Conservation (phyloP, 53 echinoderm and acorn worm genomes). For the Glandiceps talaboti region DNA sequence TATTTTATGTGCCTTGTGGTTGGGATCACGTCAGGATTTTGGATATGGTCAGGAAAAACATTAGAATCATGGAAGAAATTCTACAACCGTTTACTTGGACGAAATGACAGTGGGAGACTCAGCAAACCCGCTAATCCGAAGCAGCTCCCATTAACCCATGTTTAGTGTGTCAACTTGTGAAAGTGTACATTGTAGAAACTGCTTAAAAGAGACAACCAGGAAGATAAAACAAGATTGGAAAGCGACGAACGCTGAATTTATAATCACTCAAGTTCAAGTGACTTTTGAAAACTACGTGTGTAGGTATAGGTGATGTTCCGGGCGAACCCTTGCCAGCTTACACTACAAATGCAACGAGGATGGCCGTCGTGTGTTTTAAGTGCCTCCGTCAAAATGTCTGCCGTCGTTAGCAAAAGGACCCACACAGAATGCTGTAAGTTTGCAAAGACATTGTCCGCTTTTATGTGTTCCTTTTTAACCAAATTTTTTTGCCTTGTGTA, state of each 20-base stretch:
- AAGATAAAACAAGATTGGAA: not conserved
- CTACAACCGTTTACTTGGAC: conserved; percentile 48
- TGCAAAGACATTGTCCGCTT: not conserved
- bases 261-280: not conserved
- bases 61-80: conserved; percentile 83
- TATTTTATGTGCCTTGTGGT: conserved; percentile 99
- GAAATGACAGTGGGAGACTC: conserved; percentile 7
- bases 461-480: not conserved
- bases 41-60: conserved; percentile 97
- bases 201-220: not conserved
- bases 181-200: not conserved
- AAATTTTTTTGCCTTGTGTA: not conserved
- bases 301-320: not conserved
- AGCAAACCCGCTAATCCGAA: conserved; percentile 8
- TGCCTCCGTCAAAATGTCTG: not conserved
- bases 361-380: not conserved
- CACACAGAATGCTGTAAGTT: not conserved
- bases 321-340: not conserved
- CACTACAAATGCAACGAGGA: not conserved
- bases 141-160: conserved; percentile 11
- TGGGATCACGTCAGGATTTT: conserved; percentile 90
- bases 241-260: not conserved
- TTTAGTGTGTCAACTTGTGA: conserved; percentile 10
- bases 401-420: not conserved
- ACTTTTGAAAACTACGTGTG: not conserved